Evolutionary conservation across 92 coral and sea anemone genomes (phyloP).

Genomic region (Epizoanthus fatuus): DNA sequence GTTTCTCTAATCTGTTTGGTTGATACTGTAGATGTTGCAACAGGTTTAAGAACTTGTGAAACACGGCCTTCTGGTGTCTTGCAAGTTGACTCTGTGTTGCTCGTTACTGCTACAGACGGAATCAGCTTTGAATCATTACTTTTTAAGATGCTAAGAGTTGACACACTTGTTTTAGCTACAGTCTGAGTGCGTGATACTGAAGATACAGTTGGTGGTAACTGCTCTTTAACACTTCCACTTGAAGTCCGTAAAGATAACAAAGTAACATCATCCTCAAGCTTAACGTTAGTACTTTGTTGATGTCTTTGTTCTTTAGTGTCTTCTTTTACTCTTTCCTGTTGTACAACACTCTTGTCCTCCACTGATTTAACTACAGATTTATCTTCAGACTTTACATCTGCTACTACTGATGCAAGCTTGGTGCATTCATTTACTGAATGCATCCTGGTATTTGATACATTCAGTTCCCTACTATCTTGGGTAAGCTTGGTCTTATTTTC

Average conservation of each 20-base stretch:
- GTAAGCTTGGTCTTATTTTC: background rate
- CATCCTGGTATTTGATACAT: background rate
- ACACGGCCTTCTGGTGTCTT: constrained; percentile 1
- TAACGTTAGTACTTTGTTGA: constrained; percentile 5
- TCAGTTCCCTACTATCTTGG: background rate
- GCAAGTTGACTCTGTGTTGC: background rate
- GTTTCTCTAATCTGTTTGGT: background rate
- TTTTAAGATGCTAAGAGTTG: background rate
- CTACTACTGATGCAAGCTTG: background rate
- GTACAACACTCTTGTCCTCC: constrained; percentile 3
- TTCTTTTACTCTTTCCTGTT: background rate
- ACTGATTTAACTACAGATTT: constrained; percentile 2
- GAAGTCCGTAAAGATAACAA: background rate
- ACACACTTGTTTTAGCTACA: background rate
- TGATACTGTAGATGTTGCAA: background rate
- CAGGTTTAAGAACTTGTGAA: constrained; percentile 14
- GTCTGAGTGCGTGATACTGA: background rate
- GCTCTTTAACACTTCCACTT: background rate
- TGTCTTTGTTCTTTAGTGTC: background rate
- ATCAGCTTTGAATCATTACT: constrained; percentile 17
- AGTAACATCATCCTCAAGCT: constrained; percentile 4
- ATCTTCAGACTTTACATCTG: constrained; percentile 11
- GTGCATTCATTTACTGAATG: background rate
- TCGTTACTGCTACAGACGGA: background rate
- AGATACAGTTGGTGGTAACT: background rate